Evolutionary conservation across 2,888 invertebrate genomes (phyloP), one percentile per base, ranked within the genome.

Genomic region (Dendrolimus houi): DNA sequence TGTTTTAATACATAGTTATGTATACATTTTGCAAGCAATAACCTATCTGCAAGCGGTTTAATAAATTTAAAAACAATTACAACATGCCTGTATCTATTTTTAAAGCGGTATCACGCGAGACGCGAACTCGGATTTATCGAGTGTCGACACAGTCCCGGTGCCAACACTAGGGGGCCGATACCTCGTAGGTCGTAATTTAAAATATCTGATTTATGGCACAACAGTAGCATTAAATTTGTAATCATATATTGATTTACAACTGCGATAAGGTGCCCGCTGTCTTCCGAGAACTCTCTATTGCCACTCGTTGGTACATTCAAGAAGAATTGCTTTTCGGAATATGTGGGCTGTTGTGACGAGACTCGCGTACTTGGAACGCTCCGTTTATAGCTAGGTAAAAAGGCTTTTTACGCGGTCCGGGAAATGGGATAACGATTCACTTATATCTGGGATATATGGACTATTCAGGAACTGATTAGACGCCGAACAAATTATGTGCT

Each of bases 191-290:
- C 89, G 87, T 89, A 87, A 89, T 87, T 89, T 87, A 87, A 87
- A 88, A 87, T 85, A 75, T 70, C 83, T 87, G 89, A 90, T 90
- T 90, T 90, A 90, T 87, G 83, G 83, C 77, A 77, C 85, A 88
- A 89, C 89, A 84, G 89, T 90, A 89, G 89, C 89, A 89, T 89
- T 89, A 90, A 89, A 90, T 89, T 89, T 90, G 89, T 90, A 89
- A 89, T 90, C 88, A 88, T 87, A 88, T 89, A 89, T 89, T 89
- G 89, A 90, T 90, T 90, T 90, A 90, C 87, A 84, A 80, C 80
- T 61, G 66, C 85, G 89, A 89, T 89, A 89, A 87, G 85, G 71
- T 81, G 75, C 83, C 81, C 72, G 83, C 80, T 77, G 84, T 76
- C 81, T 88, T 87, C 88, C 75, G 68, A 73, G 89, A 88, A 89